Evolutionary conservation across 2,888 invertebrate genomes (phyloP), one percentile per base, ranked within the genome.

Genomic region (Torymus aiolomorphi): DNA sequence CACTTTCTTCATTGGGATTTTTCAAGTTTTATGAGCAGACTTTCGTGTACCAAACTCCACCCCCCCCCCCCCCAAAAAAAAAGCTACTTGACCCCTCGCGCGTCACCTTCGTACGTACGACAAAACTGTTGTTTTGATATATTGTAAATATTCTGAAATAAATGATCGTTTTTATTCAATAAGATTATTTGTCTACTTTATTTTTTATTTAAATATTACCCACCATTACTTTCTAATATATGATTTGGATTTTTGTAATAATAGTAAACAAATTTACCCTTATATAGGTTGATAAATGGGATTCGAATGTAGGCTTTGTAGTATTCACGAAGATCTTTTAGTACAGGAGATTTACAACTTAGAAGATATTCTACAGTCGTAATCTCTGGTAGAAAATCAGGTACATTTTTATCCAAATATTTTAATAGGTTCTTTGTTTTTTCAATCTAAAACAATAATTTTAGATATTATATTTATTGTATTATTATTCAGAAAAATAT

Each of bases 111-210:
- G 74, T 80, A 82, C 57, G 72, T 78, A 78, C 69, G 82, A 83
- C 63, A 80, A 81, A 80, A 83, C 82, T 83, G 82, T 82, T 84
- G 83, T 82, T 83, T 83, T 83, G 81, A 82, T 85, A 84, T 88
- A 89, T 85, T 89, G 89, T 89, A 89, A 88, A 89, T 89, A 89
- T 88, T 89, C 87, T 86, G 82, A 86, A 89, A 89, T 89, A 89
- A 89, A 89, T 89, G 88, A 89, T 89, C 88, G 88, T 89, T 89
- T 89, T 88, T 89, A 89, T 88, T 88, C 87, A 86, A 85, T 20
- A 54, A 76, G 10, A 51, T 20, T 54, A 1, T 18, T 62, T 10
- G 61, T 69, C 13, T 42, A 65, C 61, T 63, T 56, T 18, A 65
- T 76, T 74, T 78, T 42, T 20, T 56, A 49, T 49, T 76, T 63